phyloP scores from a whole-genome alignment of 2,113 vertebrate genomes.

The Suricata suricatta region DNA sequence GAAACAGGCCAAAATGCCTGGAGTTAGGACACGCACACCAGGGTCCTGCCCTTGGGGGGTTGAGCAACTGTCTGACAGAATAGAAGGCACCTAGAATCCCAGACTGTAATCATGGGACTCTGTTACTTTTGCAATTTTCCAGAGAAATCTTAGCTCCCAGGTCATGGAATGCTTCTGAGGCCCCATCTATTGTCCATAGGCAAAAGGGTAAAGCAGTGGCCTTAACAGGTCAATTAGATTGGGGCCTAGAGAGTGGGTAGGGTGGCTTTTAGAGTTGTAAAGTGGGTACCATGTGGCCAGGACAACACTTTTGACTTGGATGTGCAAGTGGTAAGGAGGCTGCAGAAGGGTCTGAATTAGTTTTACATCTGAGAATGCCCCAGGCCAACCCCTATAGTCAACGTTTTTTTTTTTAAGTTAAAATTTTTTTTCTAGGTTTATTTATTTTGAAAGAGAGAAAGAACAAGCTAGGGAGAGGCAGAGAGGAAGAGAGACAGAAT shows the following conservation, averaged over 20 bases:
- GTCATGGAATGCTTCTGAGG: neutral
- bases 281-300: neutral
- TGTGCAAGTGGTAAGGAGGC: neutral
- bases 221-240: neutral
- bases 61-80: neutral
- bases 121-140: conserved; percentile 3
- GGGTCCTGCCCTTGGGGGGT: neutral
- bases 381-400: neutral
- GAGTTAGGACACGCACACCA: neutral
- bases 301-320: neutral
- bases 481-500: no score
- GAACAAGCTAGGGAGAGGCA: no score
- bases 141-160: neutral
- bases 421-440: no score
- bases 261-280: conserved; percentile 22
- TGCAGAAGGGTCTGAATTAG: neutral
- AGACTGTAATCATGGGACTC: neutral
- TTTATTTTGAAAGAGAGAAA: no score
- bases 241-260: neutral
- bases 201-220: neutral
- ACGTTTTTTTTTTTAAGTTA: neutral
- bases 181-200: neutral
- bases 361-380: neutral
- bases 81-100: neutral
- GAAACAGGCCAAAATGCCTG: neutral